phyloP scores from a whole-genome alignment of 2,888 invertebrate species.

The Melinaea menophilus region DNA sequence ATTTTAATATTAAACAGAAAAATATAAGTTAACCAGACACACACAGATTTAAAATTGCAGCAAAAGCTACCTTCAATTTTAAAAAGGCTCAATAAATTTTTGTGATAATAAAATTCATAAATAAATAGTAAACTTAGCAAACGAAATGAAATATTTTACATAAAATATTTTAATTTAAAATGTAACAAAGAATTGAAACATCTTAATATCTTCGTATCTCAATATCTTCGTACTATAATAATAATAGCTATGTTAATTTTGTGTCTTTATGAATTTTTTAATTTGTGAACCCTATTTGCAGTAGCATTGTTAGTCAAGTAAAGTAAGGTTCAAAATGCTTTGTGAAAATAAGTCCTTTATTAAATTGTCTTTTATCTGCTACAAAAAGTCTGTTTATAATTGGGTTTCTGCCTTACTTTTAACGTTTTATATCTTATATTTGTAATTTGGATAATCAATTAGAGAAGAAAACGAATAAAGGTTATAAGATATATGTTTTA shows the following conservation, averaged over 20 bases:
- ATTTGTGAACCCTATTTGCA: conserved; percentile 27
- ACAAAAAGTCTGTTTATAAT: neutral
- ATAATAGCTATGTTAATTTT: conserved; percentile 27
- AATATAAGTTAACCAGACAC: no score
- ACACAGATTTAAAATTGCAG: no score
- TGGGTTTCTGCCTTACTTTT: neutral
- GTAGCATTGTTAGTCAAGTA: conserved; percentile 10
- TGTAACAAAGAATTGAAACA: conserved; percentile 5
- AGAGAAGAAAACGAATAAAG: neutral
- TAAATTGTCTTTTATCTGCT: neutral
- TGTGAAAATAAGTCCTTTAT: neutral
- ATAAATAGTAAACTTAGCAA: no score
- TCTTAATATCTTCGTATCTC: no score
- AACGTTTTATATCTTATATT: neutral
- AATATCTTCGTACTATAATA: conserved; percentile 15
- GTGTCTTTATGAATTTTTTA: conserved; percentile 30
- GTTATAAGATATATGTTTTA: no score
- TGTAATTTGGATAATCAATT: no score
- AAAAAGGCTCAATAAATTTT: no score
- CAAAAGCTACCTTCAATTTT: no score
- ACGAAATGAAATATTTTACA: neutral
- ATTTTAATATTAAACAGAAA: no score
- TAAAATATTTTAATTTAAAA: neutral
- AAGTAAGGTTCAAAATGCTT: neutral
- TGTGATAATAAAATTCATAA: no score